Conservation (phyloP, 2,888 invertebrate genomes). For the Chaetogeoica ovagalla region DNA sequence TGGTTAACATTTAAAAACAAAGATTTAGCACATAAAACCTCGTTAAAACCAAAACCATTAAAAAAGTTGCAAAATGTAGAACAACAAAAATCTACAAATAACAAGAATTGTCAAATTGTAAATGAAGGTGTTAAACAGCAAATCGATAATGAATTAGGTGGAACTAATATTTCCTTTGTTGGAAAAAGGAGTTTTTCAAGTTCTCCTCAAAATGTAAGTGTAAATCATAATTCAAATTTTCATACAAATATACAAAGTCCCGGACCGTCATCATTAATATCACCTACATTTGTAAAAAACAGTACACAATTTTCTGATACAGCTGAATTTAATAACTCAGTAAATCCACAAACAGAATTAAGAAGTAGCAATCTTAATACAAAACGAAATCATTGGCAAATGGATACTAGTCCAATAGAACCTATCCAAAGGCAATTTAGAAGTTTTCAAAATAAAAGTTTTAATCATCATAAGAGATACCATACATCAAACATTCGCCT, state of each 20-base stretch:
- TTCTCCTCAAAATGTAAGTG: not conserved
- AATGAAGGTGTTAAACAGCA: slow-evolving; percentile 11
- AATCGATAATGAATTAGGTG: not conserved
- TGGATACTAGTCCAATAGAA: not conserved
- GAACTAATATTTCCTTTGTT: not conserved
- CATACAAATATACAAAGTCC: not conserved
- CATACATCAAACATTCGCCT: not conserved
- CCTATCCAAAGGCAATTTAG: slow-evolving; percentile 37
- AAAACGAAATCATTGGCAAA: not conserved
- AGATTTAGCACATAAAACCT: not conserved
- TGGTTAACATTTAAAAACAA: slow-evolving; percentile 34
- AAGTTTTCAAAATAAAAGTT: slow-evolving; percentile 42
- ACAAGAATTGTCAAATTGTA: not conserved
- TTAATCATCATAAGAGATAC: slow-evolving; percentile 19
- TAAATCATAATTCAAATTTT: not conserved
- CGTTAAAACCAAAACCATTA: slow-evolving; percentile 12
- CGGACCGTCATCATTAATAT: not conserved
- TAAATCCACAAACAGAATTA: not conserved
- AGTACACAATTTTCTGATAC: not conserved
- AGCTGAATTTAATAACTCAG: not conserved
- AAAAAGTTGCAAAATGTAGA: not conserved
- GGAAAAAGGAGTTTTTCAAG: not conserved
- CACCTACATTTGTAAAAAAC: not conserved
- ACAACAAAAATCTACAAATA: not conserved
- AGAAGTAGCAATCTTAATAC: not conserved